Percentiles rank a stretch among this genome's conserved stretches.
These are phyloP conservation scores for Nothocercus julius DNA, from an alignment of 2,113 vertebrate species.

Conservation along the genomic window DNA sequence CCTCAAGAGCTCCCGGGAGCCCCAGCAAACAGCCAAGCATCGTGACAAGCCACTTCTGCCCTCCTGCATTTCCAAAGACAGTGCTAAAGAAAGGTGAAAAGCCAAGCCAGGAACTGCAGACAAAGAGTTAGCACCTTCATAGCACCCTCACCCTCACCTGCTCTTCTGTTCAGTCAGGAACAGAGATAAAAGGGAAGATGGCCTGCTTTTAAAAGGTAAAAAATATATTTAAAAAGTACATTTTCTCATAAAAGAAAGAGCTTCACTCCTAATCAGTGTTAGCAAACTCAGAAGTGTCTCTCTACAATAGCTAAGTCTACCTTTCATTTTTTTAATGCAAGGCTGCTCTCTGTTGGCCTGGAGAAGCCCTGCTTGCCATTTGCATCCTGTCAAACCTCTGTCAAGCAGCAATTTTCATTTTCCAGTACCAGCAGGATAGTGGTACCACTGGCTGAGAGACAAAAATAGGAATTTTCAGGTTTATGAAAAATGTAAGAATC, in stretches of 20 bases:
- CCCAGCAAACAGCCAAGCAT: no score
- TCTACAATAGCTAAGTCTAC: neutral
- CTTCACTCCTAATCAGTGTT: neutral
- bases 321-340: neutral
- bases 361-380: neutral
- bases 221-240: neutral
- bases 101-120: neutral
- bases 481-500: neutral
- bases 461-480: neutral
- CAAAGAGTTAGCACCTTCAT: neutral
- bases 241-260: neutral
- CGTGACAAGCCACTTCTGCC: neutral
- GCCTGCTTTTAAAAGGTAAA: fast-evolving
- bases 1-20: no score
- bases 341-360: slow-evolving; percentile 38
- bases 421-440: neutral
- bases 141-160: neutral
- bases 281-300: neutral
- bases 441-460: neutral
- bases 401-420: neutral
- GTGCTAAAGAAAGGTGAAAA: neutral
- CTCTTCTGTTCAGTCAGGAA: neutral
- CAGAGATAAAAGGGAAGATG: neutral
- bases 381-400: neutral
- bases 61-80: neutral